Conservation (phyloP, 2,888 invertebrate species). For the Drosophila setosimentum region DNA sequence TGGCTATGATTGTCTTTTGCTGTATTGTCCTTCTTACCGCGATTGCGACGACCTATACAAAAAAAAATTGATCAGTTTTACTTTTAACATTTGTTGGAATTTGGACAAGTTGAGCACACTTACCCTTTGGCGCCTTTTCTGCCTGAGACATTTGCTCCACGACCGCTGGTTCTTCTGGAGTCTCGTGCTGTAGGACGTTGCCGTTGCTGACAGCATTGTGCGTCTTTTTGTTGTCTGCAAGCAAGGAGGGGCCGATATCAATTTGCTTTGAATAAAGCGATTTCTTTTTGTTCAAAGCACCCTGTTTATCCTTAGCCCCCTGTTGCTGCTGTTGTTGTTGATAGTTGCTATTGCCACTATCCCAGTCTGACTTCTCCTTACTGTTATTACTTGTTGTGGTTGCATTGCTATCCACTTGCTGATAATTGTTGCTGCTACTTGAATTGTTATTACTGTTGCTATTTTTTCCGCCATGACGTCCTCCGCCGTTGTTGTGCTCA, state of each 20-base stretch:
- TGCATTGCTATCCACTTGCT: constrained; percentile 66
- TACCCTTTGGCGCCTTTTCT: constrained; percentile 83
- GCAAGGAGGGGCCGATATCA: constrained; percentile 28
- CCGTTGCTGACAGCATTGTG: constrained; percentile 78
- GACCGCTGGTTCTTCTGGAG: constrained; percentile 76
- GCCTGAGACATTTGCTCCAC: constrained; percentile 74
- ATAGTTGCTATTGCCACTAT: constrained; percentile 73
- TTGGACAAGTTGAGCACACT: background rate
- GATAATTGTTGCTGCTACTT: constrained; percentile 68
- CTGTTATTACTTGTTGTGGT: constrained; percentile 71
- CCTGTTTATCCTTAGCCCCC: constrained; percentile 78
- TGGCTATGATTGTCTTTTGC: constrained; percentile 85
- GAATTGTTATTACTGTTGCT: constrained; percentile 54
- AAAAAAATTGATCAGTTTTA: background rate
- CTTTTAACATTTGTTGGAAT: background rate
- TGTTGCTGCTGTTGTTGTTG: constrained; percentile 70
- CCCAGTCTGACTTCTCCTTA: constrained; percentile 81
- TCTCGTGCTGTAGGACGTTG: constrained; percentile 80
- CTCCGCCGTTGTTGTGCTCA: constrained; percentile 57
- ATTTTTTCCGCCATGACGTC: constrained; percentile 63
- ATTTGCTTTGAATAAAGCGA: constrained; percentile 19
- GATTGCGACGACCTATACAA: constrained; percentile 83
- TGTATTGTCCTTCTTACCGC: constrained; percentile 83
- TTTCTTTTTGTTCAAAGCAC: constrained; percentile 46
- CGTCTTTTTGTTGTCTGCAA: constrained; percentile 70